Conservation (phyloP, 2,888 invertebrate genomes). For the Agonopterix subpropinquella region DNA sequence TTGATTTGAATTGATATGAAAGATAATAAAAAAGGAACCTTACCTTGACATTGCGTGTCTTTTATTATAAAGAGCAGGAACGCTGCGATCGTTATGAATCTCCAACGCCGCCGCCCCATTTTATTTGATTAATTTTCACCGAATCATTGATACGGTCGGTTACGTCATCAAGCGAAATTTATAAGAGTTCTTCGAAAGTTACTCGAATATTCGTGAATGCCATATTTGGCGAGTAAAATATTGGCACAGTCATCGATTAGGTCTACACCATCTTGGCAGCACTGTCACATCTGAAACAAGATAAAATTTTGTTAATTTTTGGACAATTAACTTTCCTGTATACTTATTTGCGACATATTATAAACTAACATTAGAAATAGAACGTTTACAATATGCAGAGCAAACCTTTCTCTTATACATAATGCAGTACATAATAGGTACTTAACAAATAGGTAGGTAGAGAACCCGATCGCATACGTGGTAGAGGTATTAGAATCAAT, state of each 20-base stretch:
- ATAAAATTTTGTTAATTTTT: constrained; percentile 10
- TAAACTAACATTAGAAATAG: too few relatives aligned
- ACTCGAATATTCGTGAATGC: constrained; percentile 25
- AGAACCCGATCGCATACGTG: too few relatives aligned
- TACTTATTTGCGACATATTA: too few relatives aligned
- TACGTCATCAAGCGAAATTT: constrained; percentile 23
- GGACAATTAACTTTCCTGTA: too few relatives aligned
- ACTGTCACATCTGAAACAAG: constrained; percentile 64
- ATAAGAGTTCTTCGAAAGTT: constrained; percentile 35
- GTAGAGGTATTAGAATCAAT: too few relatives aligned
- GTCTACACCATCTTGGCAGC: constrained; percentile 37
- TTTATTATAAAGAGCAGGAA: constrained; percentile 58
- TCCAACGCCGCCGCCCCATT: constrained; percentile 69
- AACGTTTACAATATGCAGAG: too few relatives aligned
- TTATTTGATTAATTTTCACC: constrained; percentile 52
- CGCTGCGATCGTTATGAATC: constrained; percentile 58
- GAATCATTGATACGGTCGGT: constrained; percentile 50
- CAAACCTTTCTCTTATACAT: too few relatives aligned
- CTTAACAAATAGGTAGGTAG: too few relatives aligned
- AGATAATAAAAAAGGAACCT: constrained; percentile 10
- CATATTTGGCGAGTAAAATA: constrained; percentile 38
- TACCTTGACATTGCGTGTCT: constrained; percentile 66
- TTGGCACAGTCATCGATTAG: constrained; percentile 35
- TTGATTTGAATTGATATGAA: too few relatives aligned
- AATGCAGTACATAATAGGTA: too few relatives aligned